Conservation (phyloP, 2,888 invertebrate species). For the Terebella lapidaria region DNA sequence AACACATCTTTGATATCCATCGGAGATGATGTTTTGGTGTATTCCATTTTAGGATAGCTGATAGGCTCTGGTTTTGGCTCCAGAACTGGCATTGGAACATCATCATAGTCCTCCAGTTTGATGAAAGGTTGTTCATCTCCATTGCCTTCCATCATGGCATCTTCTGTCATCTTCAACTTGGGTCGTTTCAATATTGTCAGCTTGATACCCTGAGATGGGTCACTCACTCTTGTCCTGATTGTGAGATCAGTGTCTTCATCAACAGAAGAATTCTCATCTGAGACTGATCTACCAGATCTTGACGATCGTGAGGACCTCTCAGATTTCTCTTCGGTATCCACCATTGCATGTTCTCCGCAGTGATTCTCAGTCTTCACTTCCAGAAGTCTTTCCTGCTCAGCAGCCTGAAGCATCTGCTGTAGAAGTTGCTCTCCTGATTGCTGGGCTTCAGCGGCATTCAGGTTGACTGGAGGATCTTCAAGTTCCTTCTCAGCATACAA, state of each 20-base stretch:
- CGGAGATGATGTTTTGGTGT: background rate
- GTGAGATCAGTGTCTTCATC: slow-evolving; percentile 26
- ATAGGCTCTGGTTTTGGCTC: background rate
- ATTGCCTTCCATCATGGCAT: background rate
- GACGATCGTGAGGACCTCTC: slow-evolving; percentile 19
- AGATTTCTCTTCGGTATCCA: slow-evolving; percentile 7
- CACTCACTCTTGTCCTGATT: slow-evolving; percentile 40
- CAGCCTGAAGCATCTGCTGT: slow-evolving; percentile 23
- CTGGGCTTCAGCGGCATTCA: slow-evolving; percentile 23
- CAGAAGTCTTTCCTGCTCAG: background rate
- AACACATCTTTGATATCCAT: slow-evolving; percentile 9
- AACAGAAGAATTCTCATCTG: slow-evolving; percentile 21
- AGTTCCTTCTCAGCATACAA: slow-evolving; percentile 28
- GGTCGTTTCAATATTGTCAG: slow-evolving; percentile 36
- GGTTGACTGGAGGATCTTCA: slow-evolving; percentile 32
- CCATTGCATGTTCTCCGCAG: slow-evolving; percentile 19
- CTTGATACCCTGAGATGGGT: slow-evolving; percentile 50
- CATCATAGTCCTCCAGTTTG: background rate
- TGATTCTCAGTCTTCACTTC: slow-evolving; percentile 13
- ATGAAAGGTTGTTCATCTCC: no score
- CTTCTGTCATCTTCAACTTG: slow-evolving; percentile 6
- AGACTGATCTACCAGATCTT: slow-evolving; percentile 19
- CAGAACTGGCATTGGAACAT: background rate
- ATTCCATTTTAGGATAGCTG: no score
- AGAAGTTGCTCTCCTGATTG: slow-evolving; percentile 42